A percentile compares a stretch with the other conserved stretches of the same genome.
Conservation (phyloP, 92 coral and sea anemone genomes). For the Galaxea fascicularis region DNA sequence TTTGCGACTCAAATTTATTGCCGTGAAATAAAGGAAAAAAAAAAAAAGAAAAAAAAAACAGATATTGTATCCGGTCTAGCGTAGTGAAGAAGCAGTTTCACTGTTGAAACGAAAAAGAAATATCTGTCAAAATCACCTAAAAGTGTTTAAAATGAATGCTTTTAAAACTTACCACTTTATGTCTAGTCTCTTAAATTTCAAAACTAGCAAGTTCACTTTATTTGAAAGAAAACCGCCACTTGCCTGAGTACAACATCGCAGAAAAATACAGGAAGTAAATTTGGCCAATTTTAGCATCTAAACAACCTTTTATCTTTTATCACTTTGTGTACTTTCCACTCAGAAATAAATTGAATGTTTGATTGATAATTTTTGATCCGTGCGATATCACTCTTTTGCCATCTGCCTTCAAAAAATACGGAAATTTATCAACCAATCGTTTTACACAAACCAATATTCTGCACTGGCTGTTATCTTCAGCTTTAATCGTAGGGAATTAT, state of each 20-base stretch:
- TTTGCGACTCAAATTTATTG: too few relatives aligned
- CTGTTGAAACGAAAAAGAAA: too few relatives aligned
- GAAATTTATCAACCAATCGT: conserved; percentile 3
- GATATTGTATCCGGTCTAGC: too few relatives aligned
- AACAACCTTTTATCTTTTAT: background rate
- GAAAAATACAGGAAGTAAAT: too few relatives aligned
- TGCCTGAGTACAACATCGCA: too few relatives aligned
- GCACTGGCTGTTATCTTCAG: background rate
- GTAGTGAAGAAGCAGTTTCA: too few relatives aligned
- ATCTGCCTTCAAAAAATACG: conserved; percentile 6
- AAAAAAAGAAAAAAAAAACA: too few relatives aligned
- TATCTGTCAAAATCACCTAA: background rate
- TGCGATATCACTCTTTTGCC: conserved; percentile 15
- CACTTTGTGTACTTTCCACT: background rate
- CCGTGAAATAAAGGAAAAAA: too few relatives aligned
- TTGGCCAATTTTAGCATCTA: too few relatives aligned
- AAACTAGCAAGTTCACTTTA: conserved; percentile 11
- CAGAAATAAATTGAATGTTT: conserved; percentile 4
- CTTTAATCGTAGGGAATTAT: conserved; percentile 5
- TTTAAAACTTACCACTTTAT: background rate
- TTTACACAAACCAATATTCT: background rate
- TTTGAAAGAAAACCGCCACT: background rate
- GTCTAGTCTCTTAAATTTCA: too few relatives aligned
- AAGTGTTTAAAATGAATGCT: background rate
- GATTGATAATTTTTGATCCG: background rate